Percentiles rank a stretch among this genome's conserved stretches.
These are phyloP conservation scores for Perca schrenkii DNA, from an alignment of 2,113 vertebrate genomes.

Conservation along the genomic window DNA sequence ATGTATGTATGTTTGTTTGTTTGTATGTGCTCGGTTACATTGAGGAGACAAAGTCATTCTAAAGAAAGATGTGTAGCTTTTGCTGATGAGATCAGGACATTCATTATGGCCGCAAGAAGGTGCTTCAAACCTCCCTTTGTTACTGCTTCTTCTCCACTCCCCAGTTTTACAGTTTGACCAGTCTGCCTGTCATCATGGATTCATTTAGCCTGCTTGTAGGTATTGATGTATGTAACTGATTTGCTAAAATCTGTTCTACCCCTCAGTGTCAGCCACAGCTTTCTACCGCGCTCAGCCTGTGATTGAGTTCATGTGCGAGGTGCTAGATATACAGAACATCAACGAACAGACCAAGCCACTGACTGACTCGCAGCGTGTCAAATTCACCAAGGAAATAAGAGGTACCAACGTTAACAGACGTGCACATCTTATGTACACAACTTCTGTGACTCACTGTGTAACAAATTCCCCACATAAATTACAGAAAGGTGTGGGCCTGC, in stretches of 20 bases:
- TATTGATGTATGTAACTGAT: neutral
- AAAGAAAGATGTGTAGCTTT: neutral
- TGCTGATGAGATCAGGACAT: neutral
- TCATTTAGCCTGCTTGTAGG: neutral
- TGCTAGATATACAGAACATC: conserved; percentile 98
- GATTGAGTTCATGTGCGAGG: conserved; percentile 99
- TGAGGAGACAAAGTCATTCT: neutral
- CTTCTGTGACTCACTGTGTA: conserved; percentile 87
- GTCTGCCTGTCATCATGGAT: neutral
- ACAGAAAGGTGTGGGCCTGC: conserved; percentile 79
- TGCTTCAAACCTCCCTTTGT: neutral
- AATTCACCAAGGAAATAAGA: conserved; percentile 99
- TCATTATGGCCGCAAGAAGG: neutral
- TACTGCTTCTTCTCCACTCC: neutral
- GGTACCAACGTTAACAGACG: conserved; percentile 79
- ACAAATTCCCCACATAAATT: conserved; percentile 90
- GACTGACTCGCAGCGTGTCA: conserved; percentile 98
- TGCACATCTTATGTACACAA: neutral
- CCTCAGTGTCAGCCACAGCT: conserved; percentile 95
- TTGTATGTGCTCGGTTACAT: neutral
- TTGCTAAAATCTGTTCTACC: conserved; percentile 21
- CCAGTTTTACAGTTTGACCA: neutral
- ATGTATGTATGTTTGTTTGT: neutral
- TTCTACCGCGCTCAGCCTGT: conserved; percentile 99
- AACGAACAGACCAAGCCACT: conserved; percentile 98